phyloP scores from a whole-genome alignment of 2,797 vertebrate species.

The Poeciliopsis paucimaculata region DNA sequence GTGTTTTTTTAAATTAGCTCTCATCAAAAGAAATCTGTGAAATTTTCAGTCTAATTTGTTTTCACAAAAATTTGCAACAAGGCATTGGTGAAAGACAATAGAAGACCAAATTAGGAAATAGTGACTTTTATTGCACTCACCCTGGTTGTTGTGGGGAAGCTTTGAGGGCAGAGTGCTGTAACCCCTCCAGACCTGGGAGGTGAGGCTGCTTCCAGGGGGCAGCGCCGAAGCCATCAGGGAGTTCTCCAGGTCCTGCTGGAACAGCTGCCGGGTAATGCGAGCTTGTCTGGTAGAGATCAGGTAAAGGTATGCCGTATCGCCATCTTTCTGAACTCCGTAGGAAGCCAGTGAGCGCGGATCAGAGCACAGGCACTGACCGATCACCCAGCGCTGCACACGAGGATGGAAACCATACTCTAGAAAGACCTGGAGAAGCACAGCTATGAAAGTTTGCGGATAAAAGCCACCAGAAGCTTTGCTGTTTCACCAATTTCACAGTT shows the following conservation, averaged over 20 bases:
- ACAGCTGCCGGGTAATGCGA: conserved; percentile 81
- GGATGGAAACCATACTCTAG: conserved; percentile 91
- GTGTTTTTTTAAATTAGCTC: background rate
- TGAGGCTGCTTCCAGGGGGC: conserved; percentile 46
- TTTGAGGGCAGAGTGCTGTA: conserved; percentile 82
- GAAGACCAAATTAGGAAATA: background rate
- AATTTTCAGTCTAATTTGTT: background rate
- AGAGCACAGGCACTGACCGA: conserved; percentile 88
- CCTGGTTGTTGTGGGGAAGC: conserved; percentile 72
- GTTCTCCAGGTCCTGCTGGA: conserved; percentile 84
- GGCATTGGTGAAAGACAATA: background rate
- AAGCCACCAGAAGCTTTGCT: background rate
- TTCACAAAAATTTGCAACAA: background rate
- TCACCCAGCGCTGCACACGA: conserved; percentile 92
- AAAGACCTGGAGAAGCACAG: conserved; percentile 82
- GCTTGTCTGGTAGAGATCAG: conserved; percentile 85
- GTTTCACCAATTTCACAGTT: background rate
- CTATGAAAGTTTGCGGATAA: background rate
- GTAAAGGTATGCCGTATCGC: conserved; percentile 91
- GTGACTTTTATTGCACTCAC: conserved; percentile 52
- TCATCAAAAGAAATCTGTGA: background rate
- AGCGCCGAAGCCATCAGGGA: conserved; percentile 65
- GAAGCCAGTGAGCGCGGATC: conserved; percentile 87
- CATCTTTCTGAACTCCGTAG: conserved; percentile 86
- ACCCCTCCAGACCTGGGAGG: conserved; percentile 72